A percentile compares a stretch with the other conserved stretches of the same genome.
phyloP scores from a whole-genome alignment of 2,888 invertebrate genomes.

The Lamproptera curius region DNA sequence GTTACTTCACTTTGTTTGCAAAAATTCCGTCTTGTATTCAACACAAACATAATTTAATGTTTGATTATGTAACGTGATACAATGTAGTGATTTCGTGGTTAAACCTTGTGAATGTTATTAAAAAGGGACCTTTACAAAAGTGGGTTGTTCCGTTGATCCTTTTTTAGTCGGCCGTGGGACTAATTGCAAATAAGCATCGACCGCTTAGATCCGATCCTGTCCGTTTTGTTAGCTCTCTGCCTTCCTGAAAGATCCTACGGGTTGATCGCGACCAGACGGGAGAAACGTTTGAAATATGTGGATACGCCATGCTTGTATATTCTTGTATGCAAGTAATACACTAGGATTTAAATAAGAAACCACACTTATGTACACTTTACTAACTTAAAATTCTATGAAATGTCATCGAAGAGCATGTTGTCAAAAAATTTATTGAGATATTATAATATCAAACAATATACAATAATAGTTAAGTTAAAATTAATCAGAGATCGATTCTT shows the following conservation, averaged over 20 bases:
- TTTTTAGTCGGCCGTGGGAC: constrained; percentile 30
- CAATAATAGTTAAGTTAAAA: constrained; percentile 15
- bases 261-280: constrained; percentile 25
- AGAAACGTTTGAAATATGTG: not conserved
- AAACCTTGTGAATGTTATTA: no score
- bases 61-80: no score
- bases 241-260: constrained; percentile 47
- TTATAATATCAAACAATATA: not conserved
- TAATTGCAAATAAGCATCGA: constrained; percentile 40
- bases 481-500: not conserved
- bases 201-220: constrained; percentile 43
- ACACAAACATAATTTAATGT: no score
- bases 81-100: no score
- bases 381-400: no score
- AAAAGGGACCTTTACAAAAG: not conserved
- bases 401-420: no score
- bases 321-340: not conserved
- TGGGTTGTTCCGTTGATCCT: constrained; percentile 16
- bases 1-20: no score
- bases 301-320: not conserved
- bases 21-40: no score
- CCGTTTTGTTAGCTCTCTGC: constrained; percentile 35
- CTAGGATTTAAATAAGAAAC: not conserved
- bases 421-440: not conserved
- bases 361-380: not conserved